Conservation (phyloP, 2,888 invertebrate genomes). For the Andrena chrysosceles region DNA sequence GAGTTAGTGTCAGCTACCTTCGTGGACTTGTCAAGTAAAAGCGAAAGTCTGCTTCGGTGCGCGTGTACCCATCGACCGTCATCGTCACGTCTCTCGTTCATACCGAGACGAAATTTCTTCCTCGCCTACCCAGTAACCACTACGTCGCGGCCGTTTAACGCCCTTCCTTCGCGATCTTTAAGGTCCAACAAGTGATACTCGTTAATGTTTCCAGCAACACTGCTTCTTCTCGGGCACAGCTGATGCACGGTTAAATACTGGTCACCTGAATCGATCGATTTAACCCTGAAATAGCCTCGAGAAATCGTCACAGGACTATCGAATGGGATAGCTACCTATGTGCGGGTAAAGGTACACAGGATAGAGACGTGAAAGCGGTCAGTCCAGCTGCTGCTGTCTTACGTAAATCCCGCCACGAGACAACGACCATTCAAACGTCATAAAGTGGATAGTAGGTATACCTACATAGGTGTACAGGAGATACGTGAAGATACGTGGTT, state of each 20-base stretch:
- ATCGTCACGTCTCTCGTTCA: not conserved
- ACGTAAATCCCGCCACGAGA: slow-evolving; percentile 77
- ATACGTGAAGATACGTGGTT: slow-evolving; percentile 26
- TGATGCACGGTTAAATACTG: too few species aligned
- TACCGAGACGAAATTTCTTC: not conserved
- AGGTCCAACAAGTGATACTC: too few species aligned
- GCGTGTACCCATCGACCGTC: slow-evolving; percentile 35
- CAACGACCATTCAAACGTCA: slow-evolving; percentile 73
- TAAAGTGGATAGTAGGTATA: slow-evolving; percentile 32
- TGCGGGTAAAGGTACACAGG: slow-evolving; percentile 63
- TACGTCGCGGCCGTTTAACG: too few species aligned
- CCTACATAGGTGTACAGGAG: not conserved
- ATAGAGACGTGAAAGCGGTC: slow-evolving; percentile 81
- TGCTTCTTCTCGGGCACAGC: too few species aligned
- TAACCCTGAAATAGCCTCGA: slow-evolving; percentile 52
- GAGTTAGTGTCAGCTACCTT: slow-evolving; percentile 53
- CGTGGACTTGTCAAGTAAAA: slow-evolving; percentile 61
- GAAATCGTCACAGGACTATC: slow-evolving; percentile 55
- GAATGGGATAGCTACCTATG: slow-evolving; percentile 65
- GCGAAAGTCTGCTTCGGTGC: slow-evolving; percentile 70
- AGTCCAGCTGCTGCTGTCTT: slow-evolving; percentile 78
- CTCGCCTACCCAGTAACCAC: not conserved
- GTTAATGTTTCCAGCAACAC: too few species aligned
- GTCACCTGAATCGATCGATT: slow-evolving; percentile 4
- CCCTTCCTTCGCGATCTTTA: too few species aligned